These are phyloP conservation scores for Eilema sororculum DNA, from an alignment of 2,888 invertebrate species.

Conservation along the genomic window DNA sequence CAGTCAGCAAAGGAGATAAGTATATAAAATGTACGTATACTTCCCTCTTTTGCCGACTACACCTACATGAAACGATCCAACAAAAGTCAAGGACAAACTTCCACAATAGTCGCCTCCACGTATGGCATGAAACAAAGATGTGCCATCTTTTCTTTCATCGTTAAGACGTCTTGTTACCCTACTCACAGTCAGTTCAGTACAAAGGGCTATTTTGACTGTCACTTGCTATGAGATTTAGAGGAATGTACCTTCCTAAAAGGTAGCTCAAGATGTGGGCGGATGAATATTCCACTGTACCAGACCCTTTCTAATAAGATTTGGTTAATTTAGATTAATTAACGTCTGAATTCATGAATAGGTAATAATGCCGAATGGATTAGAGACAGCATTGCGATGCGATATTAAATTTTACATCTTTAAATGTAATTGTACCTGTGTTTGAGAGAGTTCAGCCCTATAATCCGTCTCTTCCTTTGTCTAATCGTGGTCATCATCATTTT, in stretches of 20 bases:
- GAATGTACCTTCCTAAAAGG: background rate
- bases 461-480: no score
- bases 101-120: background rate
- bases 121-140: background rate
- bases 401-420: background rate
- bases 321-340: background rate
- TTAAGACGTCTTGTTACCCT: background rate
- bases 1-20: background rate
- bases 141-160: background rate
- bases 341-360: constrained; percentile 1
- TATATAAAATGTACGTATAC: no score
- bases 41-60: no score
- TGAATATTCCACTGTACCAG: background rate
- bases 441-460: no score
- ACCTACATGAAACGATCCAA: background rate
- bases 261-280: background rate
- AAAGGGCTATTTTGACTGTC: constrained; percentile 2
- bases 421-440: background rate
- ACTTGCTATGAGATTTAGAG: background rate
- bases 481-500: no score
- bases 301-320: background rate
- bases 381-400: background rate
- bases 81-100: background rate
- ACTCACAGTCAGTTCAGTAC: background rate
- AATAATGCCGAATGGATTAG: background rate